Evolutionary conservation across 2,113 vertebrate species (phyloP).

Genomic region (Brachypteracias leptosomus): DNA sequence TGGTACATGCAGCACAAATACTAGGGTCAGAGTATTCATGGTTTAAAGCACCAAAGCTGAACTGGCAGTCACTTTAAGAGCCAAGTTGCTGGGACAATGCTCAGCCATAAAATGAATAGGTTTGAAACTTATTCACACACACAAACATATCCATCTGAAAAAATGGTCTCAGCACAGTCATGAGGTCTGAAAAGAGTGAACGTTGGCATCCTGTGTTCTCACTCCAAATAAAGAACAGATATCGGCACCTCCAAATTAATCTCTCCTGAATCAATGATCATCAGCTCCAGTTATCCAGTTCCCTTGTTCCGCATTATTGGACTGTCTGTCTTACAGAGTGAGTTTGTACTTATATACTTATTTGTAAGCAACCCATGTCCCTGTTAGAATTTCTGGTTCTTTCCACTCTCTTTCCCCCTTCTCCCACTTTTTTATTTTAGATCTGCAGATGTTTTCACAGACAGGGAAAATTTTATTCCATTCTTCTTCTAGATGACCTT

Average conservation of each 20-base stretch:
- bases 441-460: constrained; percentile 13
- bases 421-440: constrained; percentile 32
- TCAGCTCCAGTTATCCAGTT: neutral
- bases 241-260: neutral
- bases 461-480: constrained; percentile 6
- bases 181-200: neutral
- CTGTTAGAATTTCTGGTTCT: neutral
- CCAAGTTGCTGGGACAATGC: neutral
- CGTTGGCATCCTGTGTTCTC: neutral
- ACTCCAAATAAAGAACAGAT: neutral
- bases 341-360: neutral
- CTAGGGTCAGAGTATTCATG: neutral
- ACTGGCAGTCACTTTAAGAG: neutral
- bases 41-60: neutral
- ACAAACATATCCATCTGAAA: neutral
- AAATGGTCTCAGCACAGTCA: neutral
- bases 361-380: neutral
- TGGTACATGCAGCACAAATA: neutral
- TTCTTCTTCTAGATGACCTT: constrained; percentile 39
- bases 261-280: neutral
- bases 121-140: neutral
- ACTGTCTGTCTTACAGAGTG: neutral
- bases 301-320: neutral
- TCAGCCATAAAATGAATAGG: neutral
- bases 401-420: neutral